Evolutionary conservation across 2,113 vertebrate species (phyloP), one percentile per base, ranked within the genome.

Genomic region (Rattus rattus): DNA sequence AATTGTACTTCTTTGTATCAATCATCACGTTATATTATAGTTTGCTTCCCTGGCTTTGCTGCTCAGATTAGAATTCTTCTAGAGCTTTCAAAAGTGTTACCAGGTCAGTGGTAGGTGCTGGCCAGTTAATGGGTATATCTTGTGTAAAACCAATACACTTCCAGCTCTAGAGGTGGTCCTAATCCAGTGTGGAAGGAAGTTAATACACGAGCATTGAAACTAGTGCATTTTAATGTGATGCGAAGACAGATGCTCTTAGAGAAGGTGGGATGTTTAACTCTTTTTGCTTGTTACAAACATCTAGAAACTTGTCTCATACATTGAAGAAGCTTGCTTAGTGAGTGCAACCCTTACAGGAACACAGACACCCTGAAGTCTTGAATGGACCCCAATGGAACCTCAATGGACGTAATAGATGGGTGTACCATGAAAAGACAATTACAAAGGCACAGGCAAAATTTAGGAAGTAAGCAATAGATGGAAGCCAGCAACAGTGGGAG

Each of bases 171-270:
- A 28, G 2, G 11, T 56, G 17, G 2, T 49, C 7, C 30, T 36
- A 69, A 12, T 79, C 54, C 43, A 67, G 8, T 43, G 61, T 56
- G 13, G 20, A 85, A 65, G 85, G 10, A 33, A 79, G 43, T 47
- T 59, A 39, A 63, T 8, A 26, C 47, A 61, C 4, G 36, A 63
- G 63, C 39, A 59, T 89, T 22, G 8, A 43, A 59, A 56, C 30
- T 20, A 13, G 7, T 47, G 5, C 61, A 9, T 88, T 72, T 1
- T 3, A 0, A 47, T n/a, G 6, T 6, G 0, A 14, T 63, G 10
- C 1, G 79, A 73, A 59, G 12, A 49, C 0, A 49, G 3, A 14
- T 24, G 63, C 14, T 14, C 4, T 61, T 65, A 61, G 49, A 20
- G 47, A 88, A 83, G 2, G 11, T 5, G 72, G 30, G 2, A 0